Base-by-base conservation (phyloP, 1,140 invertebrate species). In the Rhopalosiphum padi region DNA sequence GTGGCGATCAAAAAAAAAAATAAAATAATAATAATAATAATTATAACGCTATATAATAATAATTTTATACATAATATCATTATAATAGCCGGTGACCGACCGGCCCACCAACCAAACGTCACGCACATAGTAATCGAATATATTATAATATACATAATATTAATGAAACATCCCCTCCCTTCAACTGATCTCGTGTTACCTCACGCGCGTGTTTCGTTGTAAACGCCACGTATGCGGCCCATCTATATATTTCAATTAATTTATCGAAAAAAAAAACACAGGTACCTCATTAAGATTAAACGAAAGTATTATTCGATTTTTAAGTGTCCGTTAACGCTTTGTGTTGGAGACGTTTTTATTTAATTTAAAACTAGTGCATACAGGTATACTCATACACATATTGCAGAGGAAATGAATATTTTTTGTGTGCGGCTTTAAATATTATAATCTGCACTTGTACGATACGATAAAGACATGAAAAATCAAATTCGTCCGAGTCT, bases 81-180 rank as follows among this genome's bases (percentile, higher is more conserved):
- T 37, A 37, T 83, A 83, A 83, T 83, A 83, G 85, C 23, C 25
- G 43, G 11, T 48, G 46, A 88, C 86, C 46, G 46, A 48, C 86
- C 46, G 86, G 21, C 86, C 46, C 18, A 51, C 86, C 46, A 46
- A n/a, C 86, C 46, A 18, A 30, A 87, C 25, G 18, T 53, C 48
- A 8, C 48, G 48, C n/a, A 15, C n/a, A 60, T 0, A 22, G n/a
- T 89, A 53, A 37, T 53, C 30, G 86, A 88, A 88, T 51, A 89
- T 89, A 89, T 89, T 89, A 89, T 48, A 35, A 48, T 77, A 53
- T 53, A 53, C 21, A 77, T 77, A 77, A 77, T 77, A 77, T 77
- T 48, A 48, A 87, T 87, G 46, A 87, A 87, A 25, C 83, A 51
- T 48, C 86, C 86, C 46, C 43, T 48, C 43, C 43, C 15, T n/a